Conservation (phyloP, 2,888 invertebrate species). For the Epirrhoe alternata region DNA sequence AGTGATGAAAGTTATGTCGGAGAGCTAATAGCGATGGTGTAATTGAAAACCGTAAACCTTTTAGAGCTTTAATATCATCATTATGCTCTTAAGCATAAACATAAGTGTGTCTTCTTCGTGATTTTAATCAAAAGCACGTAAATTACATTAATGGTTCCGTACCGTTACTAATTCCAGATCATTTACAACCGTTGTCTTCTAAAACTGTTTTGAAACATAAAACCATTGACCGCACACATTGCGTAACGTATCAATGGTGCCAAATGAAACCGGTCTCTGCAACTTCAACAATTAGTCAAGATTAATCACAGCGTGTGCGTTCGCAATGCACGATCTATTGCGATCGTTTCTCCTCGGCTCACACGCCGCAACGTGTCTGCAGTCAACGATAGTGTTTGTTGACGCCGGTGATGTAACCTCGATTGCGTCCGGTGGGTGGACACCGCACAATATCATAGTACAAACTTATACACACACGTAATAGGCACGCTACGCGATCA, state of each 20-base stretch:
- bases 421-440: conserved; percentile 38
- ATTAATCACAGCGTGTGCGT: conserved; percentile 31
- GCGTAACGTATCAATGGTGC: conserved; percentile 30
- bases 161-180: conserved; percentile 10
- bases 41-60: not conserved
- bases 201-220: conserved; percentile 25
- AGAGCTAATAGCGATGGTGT: conserved; percentile 24
- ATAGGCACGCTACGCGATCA: conserved; percentile 18
- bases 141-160: conserved; percentile 17
- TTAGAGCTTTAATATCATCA: not conserved
- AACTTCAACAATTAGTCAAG: conserved; percentile 28
- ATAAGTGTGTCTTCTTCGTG: conserved; percentile 1
- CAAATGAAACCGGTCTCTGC: conserved; percentile 27
- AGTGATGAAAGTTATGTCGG: conserved; percentile 16
- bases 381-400: conserved; percentile 12
- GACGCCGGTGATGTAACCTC: conserved; percentile 35
- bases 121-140: conserved; percentile 21
- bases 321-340: conserved; percentile 30
- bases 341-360: conserved; percentile 34
- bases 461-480: conserved; percentile 13
- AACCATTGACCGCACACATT: conserved; percentile 28
- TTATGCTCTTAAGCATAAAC: not conserved
- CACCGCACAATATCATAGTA: conserved; percentile 12
- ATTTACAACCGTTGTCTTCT: conserved; percentile 18
- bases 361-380: conserved; percentile 9